Evolutionary conservation across 2,888 invertebrate species (phyloP).

Genomic region (Abscondita cerata): DNA sequence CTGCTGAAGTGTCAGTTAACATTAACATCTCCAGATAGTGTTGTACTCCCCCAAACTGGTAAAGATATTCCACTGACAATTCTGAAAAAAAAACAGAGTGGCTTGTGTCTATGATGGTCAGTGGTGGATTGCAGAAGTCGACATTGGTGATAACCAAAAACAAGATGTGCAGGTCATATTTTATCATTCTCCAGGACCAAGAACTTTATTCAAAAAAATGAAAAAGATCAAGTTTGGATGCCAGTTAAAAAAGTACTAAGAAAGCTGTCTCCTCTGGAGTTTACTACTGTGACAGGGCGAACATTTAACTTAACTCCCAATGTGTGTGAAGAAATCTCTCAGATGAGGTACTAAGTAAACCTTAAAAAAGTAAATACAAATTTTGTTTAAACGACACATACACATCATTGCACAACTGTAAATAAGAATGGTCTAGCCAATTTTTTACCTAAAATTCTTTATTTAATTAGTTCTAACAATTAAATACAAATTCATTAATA

Average conservation of each 20-base stretch:
- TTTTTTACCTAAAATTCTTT: too few species aligned
- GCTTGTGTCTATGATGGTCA: background rate
- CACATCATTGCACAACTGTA: too few species aligned
- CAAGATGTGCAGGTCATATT: background rate
- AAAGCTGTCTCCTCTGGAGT: background rate
- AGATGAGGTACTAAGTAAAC: too few species aligned
- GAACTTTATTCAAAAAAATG: background rate
- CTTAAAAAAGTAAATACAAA: too few species aligned
- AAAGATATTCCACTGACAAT: background rate
- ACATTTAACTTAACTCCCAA: background rate
- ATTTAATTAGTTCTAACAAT: too few species aligned
- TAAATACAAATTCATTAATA: too few species aligned
- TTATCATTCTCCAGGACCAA: background rate
- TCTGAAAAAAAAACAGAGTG: background rate
- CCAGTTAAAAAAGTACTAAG: background rate
- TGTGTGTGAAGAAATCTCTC: background rate
- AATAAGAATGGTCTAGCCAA: too few species aligned
- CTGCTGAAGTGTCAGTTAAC: background rate
- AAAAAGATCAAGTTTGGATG: conserved; percentile 4
- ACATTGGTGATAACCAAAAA: background rate
- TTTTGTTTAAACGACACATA: too few species aligned
- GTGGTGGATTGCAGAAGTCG: conserved; percentile 1
- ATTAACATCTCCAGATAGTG: background rate
- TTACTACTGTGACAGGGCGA: background rate
- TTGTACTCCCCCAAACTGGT: background rate